A percentile compares a stretch with the other conserved stretches of the same genome.
Evolutionary conservation across 35 echinoderm and acorn worm species (phyloP).

Genomic region (Anneissia japonica): DNA sequence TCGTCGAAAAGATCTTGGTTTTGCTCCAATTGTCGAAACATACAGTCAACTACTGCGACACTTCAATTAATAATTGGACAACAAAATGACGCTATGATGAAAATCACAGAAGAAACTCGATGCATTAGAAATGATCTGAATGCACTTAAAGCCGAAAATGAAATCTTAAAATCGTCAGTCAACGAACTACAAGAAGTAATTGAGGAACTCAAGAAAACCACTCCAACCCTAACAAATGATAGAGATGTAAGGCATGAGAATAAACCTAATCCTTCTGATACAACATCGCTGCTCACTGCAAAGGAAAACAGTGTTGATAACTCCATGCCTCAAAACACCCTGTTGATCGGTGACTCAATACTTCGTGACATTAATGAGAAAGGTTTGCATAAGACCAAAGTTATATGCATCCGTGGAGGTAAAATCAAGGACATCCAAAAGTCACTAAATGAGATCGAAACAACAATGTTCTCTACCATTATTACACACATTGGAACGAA

Average conservation of each 20-base stretch:
- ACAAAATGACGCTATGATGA: not conserved
- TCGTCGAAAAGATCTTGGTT: not conserved
- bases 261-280: too few relatives aligned
- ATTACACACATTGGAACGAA: constrained; percentile 36
- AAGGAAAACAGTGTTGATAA: too few relatives aligned
- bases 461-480: not conserved
- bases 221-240: too few relatives aligned
- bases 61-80: not conserved
- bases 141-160: not conserved
- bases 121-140: not conserved
- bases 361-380: not conserved
- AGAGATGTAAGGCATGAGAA: too few relatives aligned
- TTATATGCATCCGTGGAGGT: not conserved
- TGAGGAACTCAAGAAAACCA: not conserved
- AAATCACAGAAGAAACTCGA: not conserved
- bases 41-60: not conserved
- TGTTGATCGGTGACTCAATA: not conserved
- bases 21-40: not conserved
- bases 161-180: not conserved
- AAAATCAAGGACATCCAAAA: not conserved
- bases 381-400: not conserved
- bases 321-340: not conserved
- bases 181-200: not conserved
- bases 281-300: too few relatives aligned
- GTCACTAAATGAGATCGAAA: not conserved